Percentiles rank a stretch among this genome's conserved stretches.
Conservation (phyloP, 2,113 vertebrate genomes). For the Falco punctatus region DNA sequence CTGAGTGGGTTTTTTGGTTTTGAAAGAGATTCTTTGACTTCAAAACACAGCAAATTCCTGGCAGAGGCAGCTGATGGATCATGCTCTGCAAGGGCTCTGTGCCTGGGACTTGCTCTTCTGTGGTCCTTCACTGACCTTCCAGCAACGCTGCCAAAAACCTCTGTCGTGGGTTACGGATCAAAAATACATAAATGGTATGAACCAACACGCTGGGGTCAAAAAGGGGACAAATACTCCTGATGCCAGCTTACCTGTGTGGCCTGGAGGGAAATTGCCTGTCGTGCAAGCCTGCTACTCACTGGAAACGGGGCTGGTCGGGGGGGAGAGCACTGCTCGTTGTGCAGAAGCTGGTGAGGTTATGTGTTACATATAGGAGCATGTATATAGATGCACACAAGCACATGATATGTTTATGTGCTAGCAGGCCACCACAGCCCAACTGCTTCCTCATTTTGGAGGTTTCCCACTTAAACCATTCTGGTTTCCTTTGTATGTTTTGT, state of each 20-base stretch:
- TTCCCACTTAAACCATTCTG: slow-evolving; percentile 39
- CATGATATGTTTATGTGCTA: not conserved
- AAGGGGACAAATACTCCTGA: not conserved
- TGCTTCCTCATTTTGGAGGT: slow-evolving; percentile 19
- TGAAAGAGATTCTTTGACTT: slow-evolving; percentile 33
- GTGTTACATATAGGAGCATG: not conserved
- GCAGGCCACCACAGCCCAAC: not conserved
- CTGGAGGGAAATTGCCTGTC: not conserved
- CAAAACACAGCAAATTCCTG: slow-evolving; percentile 20
- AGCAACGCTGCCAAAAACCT: not conserved
- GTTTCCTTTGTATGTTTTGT: slow-evolving; percentile 9
- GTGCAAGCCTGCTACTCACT: not conserved
- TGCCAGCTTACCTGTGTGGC: not conserved
- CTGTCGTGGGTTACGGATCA: not conserved
- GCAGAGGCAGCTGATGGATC: not conserved
- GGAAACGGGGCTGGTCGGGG: not conserved
- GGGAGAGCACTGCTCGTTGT: not conserved
- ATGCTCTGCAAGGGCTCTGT: not conserved
- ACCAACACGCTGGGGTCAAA: not conserved
- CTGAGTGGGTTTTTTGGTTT: not conserved
- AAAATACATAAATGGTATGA: slow-evolving; percentile 14
- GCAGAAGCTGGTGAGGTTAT: rapidly evolving
- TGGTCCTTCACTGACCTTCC: slow-evolving; percentile 11
- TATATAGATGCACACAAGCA: not conserved
- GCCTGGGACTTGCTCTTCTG: not conserved